Percentiles rank a stretch among this genome's conserved stretches.
Conservation (phyloP, 2,888 invertebrate species). For the Drosophila parthenogenetica region DNA sequence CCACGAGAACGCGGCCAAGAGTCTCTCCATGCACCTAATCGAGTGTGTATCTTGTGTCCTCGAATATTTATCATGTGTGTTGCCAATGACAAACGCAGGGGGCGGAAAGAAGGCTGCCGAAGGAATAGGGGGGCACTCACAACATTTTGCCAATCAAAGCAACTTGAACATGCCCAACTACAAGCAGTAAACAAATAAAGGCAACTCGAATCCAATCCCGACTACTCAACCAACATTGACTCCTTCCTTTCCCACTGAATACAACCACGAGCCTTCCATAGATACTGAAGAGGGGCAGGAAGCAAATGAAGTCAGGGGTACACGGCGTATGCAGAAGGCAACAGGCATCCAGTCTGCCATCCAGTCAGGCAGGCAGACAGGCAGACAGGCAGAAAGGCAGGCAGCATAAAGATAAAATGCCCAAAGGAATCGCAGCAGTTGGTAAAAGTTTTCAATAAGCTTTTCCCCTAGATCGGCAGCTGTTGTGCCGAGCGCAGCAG, state of each 20-base stretch:
- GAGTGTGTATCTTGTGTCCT: slow-evolving; percentile 41
- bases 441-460: slow-evolving; percentile 76
- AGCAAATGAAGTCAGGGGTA: background rate
- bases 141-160: slow-evolving; percentile 58
- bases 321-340: background rate
- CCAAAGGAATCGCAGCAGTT: slow-evolving; percentile 69
- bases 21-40: slow-evolving; percentile 35
- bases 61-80: slow-evolving; percentile 59
- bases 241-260: slow-evolving; percentile 12
- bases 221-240: slow-evolving; percentile 11
- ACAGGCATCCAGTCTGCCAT: slow-evolving; percentile 1
- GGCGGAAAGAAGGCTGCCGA: too few species aligned
- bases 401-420: slow-evolving; percentile 65
- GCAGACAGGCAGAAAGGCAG: slow-evolving; percentile 27
- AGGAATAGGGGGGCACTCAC: slow-evolving; percentile 30
- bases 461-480: slow-evolving; percentile 31
- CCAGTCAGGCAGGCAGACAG: background rate
- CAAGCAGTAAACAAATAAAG: slow-evolving; percentile 68
- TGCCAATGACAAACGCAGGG: slow-evolving; percentile 54
- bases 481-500: slow-evolving; percentile 50
- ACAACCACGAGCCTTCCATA: slow-evolving; percentile 6
- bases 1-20: slow-evolving; percentile 35
- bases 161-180: slow-evolving; percentile 40
- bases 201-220: slow-evolving; percentile 36
- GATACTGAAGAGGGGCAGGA: slow-evolving; percentile 20